Evolutionary conservation across 1,140 invertebrate genomes (phyloP), one percentile per base, ranked within the genome.

Genomic region (Drosophila nannoptera): DNA sequence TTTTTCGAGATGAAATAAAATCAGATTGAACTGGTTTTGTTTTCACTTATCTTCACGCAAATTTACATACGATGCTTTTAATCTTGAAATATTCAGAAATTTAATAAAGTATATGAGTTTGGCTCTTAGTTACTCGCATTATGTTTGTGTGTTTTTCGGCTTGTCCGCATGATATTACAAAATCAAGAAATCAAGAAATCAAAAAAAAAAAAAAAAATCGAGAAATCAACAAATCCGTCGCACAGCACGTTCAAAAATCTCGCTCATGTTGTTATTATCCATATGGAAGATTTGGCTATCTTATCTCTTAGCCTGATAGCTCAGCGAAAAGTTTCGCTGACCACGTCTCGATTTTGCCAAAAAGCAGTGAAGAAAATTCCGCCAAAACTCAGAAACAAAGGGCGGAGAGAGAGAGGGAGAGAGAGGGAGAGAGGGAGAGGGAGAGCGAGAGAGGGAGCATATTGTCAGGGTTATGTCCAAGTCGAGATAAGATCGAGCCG

Each of bases 21-120:
- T 14, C 22, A 38, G 31, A 67, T 48, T 62, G 65, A 83, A 83
- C 81, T 78, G 77, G 78, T 83, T 78, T 55, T 42, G 54, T 72
- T 56, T 5, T 40, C 48, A 43, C 60, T 73, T 73, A 76, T 73
- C 62, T 69, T 67, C 75, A 78, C 73, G 12, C 52, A 53, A 75
- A 71, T 67, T 67, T 71, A 67, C 55, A 71, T 67, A 67, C 49
- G 40, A 60, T 43, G 46, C 42, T 69, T 69, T 58, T 46, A 31
- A 46, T 46, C 67, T 55, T 54, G 8, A 48, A 35, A n/a, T 49
- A 54, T 38, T 16, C 16, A 40, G 14, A 62, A 9, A 50, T 33
- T 7, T 12, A 50, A 12, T 42, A 4, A 11, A 11, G 7, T 38
- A 43, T 43, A 14, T 43, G 14, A 43, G 14, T 43, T 6, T 43